Base-by-base conservation (phyloP, 2,113 vertebrate genomes). In the Martes martes region DNA sequence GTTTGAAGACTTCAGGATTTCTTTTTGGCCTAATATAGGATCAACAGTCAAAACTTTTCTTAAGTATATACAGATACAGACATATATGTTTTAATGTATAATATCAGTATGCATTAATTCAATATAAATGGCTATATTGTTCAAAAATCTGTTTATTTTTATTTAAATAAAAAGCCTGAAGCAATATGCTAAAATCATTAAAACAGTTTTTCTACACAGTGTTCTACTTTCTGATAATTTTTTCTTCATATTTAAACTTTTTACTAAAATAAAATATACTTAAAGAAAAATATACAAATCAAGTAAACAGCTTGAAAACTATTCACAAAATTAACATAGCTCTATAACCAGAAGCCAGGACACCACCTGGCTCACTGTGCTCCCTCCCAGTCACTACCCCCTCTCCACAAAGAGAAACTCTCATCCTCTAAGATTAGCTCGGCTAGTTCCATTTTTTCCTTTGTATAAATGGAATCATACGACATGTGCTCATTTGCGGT, bases 361-460 rank as follows among this genome's bases (percentile, higher is more conserved):
- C 11, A 18, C 10, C 36, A 7, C 1, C 1, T 36, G 11, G 11
- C n/a, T 11, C 6, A 13, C 1, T 2, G 10, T 7, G 2, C 11
- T 19, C 26, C 10, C 39, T 59, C 57, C 33, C 2, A 45, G 16
- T 23, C 26, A 36, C 55, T 7, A 14, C 1, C 11, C 15, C 9
- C 11, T 36, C 7, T 81, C 42, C 23, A 31, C 86, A 55, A 52
- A 52, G 42, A 42, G 28, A 55, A 84, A 36, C 61, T 6, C 2
- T 16, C 3, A 7, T 55, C 63, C 33, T 18, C 7, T 4, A 26
- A 73, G 33, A 42, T 39, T 14, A 33, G 18, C 14, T 61, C n/a
- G 36, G 1, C 47, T 33, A 4, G 45, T 83, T 55, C n/a, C 91
- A 11, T 21, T 42, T 69, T 26, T 19, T 11, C 28, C 21, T 50